phyloP scores from a whole-genome alignment of 2,113 vertebrate genomes.

The Chloroceryle aenea region DNA sequence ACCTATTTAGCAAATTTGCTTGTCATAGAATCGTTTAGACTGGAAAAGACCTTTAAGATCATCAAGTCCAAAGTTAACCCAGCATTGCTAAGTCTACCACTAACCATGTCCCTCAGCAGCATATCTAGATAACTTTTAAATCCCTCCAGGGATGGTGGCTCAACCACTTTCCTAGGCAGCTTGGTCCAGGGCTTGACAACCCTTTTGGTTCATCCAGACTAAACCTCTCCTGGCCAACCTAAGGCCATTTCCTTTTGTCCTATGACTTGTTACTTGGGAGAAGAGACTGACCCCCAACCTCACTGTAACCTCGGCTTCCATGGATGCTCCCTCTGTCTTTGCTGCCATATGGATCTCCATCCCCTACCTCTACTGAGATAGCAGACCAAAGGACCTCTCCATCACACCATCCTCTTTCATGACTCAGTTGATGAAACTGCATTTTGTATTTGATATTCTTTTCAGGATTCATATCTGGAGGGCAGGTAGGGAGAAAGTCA shows the following conservation, averaged over 20 bases:
- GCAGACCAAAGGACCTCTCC: background rate
- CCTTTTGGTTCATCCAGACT: background rate
- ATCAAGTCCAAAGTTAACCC: background rate
- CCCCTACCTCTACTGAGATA: background rate
- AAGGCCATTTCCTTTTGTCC: background rate
- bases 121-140: background rate
- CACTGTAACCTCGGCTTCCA: background rate
- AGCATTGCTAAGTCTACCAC: background rate
- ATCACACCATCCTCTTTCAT: background rate
- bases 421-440: background rate
- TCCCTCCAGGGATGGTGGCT: background rate
- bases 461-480: background rate
- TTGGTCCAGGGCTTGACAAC: background rate
- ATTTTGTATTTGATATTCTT: background rate
- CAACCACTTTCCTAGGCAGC: background rate
- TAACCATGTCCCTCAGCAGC: background rate
- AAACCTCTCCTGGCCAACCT: background rate
- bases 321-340: background rate
- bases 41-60: background rate
- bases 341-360: background rate
- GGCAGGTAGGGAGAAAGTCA: background rate
- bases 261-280: background rate
- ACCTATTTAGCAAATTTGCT: background rate
- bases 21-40: background rate
- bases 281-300: background rate